A percentile compares a stretch with the other conserved stretches of the same genome.
These are phyloP conservation scores for Tyrophagus putrescentiae DNA, from an alignment of 1,140 invertebrate genomes.

Conservation along the genomic window DNA sequence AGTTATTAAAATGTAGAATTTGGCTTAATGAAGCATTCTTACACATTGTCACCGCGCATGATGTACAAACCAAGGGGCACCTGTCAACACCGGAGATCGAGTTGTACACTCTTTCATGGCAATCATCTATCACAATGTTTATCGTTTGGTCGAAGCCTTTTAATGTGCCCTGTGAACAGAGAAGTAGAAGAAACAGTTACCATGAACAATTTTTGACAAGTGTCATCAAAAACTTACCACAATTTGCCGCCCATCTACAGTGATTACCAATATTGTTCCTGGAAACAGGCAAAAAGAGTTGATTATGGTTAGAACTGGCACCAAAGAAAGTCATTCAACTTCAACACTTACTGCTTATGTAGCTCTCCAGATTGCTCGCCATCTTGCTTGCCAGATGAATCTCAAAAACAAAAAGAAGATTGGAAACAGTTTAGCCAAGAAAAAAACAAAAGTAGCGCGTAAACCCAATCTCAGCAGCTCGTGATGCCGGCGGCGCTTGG, in stretches of 20 bases:
- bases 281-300: slow-evolving; percentile 30
- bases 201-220: slow-evolving; percentile 22
- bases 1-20: background rate
- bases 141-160: slow-evolving; percentile 96
- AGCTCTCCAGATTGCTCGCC: slow-evolving; percentile 13
- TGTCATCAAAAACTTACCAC: slow-evolving; percentile 51
- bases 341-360: slow-evolving; percentile 7
- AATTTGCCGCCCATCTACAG: slow-evolving; percentile 83
- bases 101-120: slow-evolving; percentile 90
- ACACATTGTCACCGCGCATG: slow-evolving; percentile 93
- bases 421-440: too few relatives aligned
- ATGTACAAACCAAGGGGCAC: slow-evolving; percentile 91
- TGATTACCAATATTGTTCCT: slow-evolving; percentile 85
- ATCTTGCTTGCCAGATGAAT: too few relatives aligned
- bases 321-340: background rate
- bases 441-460: too few relatives aligned
- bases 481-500: too few relatives aligned
- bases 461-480: too few relatives aligned
- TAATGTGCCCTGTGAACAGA: slow-evolving; percentile 51
- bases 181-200: slow-evolving; percentile 13
- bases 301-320: background rate
- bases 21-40: background rate
- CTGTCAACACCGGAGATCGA: slow-evolving; percentile 75
- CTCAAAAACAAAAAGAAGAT: too few relatives aligned
- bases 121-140: slow-evolving; percentile 92